These are phyloP conservation scores for Hapalemur alaotrensis DNA, from an alignment of 2,797 vertebrate genomes.

Conservation along the genomic window DNA sequence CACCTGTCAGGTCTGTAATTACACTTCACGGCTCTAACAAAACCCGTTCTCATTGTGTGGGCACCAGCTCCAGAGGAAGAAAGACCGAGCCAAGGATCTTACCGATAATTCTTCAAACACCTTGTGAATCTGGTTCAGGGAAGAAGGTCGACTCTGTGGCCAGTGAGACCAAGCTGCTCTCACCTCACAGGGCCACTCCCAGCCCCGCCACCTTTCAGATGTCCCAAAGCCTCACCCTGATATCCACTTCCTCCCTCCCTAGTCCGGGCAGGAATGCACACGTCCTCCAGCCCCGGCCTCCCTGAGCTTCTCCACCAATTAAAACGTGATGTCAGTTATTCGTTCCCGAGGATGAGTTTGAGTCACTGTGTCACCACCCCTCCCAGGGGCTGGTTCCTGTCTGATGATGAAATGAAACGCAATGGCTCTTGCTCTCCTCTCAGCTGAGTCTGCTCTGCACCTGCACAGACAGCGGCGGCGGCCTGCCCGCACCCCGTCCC, in stretches of 20 bases:
- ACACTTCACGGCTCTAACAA: conserved; percentile 68
- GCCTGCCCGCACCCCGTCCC: too few species aligned
- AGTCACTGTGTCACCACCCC: not conserved
- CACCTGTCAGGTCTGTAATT: conserved; percentile 79
- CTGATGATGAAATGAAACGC: conserved; percentile 2
- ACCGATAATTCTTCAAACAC: not conserved
- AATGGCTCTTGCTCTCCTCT: not conserved
- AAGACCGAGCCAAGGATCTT: not conserved
- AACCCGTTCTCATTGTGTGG: conserved; percentile 65
- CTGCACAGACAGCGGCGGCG: not conserved
- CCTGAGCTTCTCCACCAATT: not conserved
- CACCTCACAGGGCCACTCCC: not conserved
- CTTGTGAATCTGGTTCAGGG: not conserved
- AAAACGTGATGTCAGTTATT: not conserved
- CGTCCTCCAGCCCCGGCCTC: not conserved
- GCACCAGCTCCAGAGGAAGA: conserved; percentile 46
- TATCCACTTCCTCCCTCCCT: not conserved
- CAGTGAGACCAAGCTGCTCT: not conserved
- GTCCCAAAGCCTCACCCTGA: not conserved
- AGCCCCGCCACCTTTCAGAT: not conserved
- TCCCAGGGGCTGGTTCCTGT: not conserved
- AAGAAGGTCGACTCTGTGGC: not conserved
- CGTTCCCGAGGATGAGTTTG: not conserved
- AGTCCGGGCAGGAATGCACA: not conserved
- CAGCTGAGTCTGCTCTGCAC: not conserved